Base-by-base conservation (phyloP, 2,888 invertebrate genomes). In the Acronicta alni region DNA sequence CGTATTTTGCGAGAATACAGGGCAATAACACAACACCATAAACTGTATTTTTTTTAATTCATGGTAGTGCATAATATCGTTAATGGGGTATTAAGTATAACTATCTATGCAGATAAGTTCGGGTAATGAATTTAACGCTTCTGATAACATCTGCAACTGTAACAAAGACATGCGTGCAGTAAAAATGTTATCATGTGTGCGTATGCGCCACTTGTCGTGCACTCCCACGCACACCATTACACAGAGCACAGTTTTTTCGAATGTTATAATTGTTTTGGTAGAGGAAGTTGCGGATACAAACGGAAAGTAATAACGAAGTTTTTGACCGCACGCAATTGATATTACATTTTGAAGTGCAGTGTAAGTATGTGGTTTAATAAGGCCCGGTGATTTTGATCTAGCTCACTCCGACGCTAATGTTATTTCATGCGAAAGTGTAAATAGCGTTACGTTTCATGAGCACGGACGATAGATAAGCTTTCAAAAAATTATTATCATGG, bases 391-490 rank as follows among this genome's bases (percentile, higher is more conserved):
- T 81, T 80, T 72, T 73, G 75, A 78, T 83, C 82, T 72, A 69
- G 65, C 62, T 73, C 72, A 70, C 65, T 59, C 77, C 73, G 67
- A 72, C 79, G 71, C 75, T 77, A 75, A 80, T 80, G 75, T 82
- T 77, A 67, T 83, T 83, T 82, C 83, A 85, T 83, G 85, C 82
- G 85, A 89, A 90, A 87, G 85, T 86, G 83, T 85, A 87, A 79
- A 82, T 81, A 82, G 75, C 89, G 91, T 91, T 84, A 90, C 91
- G 90, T 84, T 84, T 74, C 84, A 80, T 89, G 92, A 87, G 72
- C 90, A 89, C 86, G 75, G 77, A 82, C 85, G 89, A 91, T 90
- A 91, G 90, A 92, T 91, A 91, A 91, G 90, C 90, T 89, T 88
- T 88, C 87, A 87, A 92, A 91, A 90, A 88, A 88, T 85, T 84